phyloP scores from a whole-genome alignment of 2,797 vertebrate genomes.

The Syncerus caffer region DNA sequence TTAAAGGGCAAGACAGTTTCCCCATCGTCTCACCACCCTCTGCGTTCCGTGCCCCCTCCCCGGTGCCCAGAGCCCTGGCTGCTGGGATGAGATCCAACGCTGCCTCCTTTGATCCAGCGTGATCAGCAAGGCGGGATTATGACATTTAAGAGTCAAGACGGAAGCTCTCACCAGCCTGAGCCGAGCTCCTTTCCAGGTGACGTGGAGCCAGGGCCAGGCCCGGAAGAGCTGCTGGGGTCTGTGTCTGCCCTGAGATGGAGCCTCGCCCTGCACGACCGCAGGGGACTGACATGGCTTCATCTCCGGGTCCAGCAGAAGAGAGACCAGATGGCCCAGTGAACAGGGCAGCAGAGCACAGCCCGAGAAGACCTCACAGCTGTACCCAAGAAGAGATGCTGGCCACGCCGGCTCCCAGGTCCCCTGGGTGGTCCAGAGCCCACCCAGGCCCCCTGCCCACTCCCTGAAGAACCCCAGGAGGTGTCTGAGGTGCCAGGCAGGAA shows the following conservation, averaged over 20 bases:
- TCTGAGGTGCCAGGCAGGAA: neutral
- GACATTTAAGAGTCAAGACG: neutral
- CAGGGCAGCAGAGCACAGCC: accelerated
- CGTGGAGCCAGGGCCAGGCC: neutral
- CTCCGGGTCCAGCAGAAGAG: neutral
- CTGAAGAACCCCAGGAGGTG: neutral
- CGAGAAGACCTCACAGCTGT: accelerated
- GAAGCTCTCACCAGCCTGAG: neutral
- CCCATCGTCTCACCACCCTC: neutral
- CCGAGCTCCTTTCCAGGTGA: accelerated
- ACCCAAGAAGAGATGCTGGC: accelerated
- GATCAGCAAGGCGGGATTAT: neutral
- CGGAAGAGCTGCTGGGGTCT: neutral
- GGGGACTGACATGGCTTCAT: accelerated
- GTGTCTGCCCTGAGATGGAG: neutral
- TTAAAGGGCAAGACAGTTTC: accelerated
- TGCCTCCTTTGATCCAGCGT: accelerated
- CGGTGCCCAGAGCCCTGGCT: neutral
- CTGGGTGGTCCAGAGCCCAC: accelerated
- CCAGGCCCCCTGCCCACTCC: accelerated
- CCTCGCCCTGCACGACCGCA: accelerated
- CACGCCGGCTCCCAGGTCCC: accelerated
- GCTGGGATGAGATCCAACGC: neutral
- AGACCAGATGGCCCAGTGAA: accelerated
- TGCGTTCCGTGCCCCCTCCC: accelerated